Conservation (phyloP, 2,113 vertebrate species). For the Triplophysa rosa region DNA sequence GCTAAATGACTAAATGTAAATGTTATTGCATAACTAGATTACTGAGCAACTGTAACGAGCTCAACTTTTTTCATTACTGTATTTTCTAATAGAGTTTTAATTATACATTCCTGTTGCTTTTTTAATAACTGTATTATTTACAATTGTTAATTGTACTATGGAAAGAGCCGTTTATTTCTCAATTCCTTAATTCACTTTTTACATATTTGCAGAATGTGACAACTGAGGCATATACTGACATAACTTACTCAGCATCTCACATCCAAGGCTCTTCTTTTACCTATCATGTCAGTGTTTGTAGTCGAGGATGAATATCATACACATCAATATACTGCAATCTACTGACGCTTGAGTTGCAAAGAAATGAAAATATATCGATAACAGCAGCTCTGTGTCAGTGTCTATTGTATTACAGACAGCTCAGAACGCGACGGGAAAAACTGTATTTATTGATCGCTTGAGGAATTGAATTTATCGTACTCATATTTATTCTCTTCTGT, state of each 20-base stretch:
- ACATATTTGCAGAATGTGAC: too few species aligned
- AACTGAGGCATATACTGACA: not conserved
- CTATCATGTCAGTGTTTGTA: not conserved
- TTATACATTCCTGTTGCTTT: too few species aligned
- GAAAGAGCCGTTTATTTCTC: too few species aligned
- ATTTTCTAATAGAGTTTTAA: too few species aligned
- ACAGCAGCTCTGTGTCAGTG: not conserved
- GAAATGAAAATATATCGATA: conserved; percentile 3
- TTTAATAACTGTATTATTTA: too few species aligned
- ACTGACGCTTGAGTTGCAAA: not conserved
- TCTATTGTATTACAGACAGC: not conserved
- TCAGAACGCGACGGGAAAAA: not conserved
- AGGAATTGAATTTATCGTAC: conserved; percentile 15
- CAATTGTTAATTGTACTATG: too few species aligned
- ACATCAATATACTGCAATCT: not conserved
- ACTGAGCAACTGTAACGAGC: too few species aligned
- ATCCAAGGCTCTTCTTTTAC: not conserved
- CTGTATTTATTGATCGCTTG: conserved; percentile 30
- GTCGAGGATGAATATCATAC: not conserved
- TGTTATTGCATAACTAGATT: too few species aligned
- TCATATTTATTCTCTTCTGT: conserved; percentile 24
- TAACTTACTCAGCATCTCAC: not conserved
- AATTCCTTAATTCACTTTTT: too few species aligned
- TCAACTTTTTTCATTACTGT: too few species aligned
- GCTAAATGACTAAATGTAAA: too few species aligned